Evolutionary conservation across 2,888 invertebrate species (phyloP).

Genomic region (Caenorhabditis sp.): DNA sequence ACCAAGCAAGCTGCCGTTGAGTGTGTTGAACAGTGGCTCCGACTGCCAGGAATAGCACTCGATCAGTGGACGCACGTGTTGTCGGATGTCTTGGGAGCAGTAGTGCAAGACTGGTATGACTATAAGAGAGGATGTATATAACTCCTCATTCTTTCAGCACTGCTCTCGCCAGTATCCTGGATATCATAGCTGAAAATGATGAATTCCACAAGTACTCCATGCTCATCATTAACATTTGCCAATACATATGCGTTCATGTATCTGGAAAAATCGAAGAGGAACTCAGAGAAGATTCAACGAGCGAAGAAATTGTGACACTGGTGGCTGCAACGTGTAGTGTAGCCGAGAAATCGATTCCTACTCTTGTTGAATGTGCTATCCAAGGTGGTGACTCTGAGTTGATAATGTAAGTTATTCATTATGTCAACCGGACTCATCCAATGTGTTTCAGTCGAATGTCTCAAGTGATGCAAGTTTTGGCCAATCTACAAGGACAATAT

Average conservation of each 20-base stretch:
- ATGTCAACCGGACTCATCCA: not conserved
- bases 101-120: conserved; percentile 68
- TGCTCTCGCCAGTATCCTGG: conserved; percentile 72
- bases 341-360: conserved; percentile 64
- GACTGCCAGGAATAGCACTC: conserved; percentile 74
- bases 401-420: conserved; percentile 1
- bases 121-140: not conserved
- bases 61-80: conserved; percentile 72
- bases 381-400: conserved; percentile 44
- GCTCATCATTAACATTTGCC: conserved; percentile 67
- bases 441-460: conserved; percentile 28
- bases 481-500: conserved; percentile 63
- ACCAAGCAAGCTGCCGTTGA: conserved; percentile 78
- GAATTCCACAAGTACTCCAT: conserved; percentile 61
- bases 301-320: conserved; percentile 66
- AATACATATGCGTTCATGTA: conserved; percentile 67
- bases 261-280: conserved; percentile 66
- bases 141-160: conserved; percentile 64
- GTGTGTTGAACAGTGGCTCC: conserved; percentile 80
- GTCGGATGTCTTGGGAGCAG: conserved; percentile 68
- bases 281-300: conserved; percentile 58
- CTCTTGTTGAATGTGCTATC: conserved; percentile 59
- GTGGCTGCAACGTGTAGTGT: conserved; percentile 69
- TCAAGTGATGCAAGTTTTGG: conserved; percentile 55
- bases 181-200: conserved; percentile 73